Conservation (phyloP, 2,888 invertebrate genomes). For the Cheilosia vernalis region DNA sequence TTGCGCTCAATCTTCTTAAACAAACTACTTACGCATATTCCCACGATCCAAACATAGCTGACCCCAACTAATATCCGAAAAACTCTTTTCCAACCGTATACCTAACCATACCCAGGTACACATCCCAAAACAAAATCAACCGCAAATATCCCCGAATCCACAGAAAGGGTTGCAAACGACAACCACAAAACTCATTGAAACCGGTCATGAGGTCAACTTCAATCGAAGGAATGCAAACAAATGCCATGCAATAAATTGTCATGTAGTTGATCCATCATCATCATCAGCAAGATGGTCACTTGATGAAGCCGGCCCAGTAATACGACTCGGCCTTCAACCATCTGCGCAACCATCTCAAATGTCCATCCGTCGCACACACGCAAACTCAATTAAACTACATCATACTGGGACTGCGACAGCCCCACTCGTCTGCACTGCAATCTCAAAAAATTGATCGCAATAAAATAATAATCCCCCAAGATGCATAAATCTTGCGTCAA, state of each 20-base stretch:
- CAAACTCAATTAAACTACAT: slow-evolving; percentile 70
- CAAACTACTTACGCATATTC: slow-evolving; percentile 27
- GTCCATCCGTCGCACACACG: slow-evolving; percentile 58
- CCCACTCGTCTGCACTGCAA: slow-evolving; percentile 39
- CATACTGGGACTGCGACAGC: neutral
- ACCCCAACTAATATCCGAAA: slow-evolving; percentile 7
- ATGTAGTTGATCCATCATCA: slow-evolving; percentile 74
- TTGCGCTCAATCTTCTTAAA: neutral
- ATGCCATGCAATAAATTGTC: slow-evolving; percentile 74
- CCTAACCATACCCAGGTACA: no score
- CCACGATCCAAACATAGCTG: slow-evolving; percentile 32
- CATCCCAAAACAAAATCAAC: no score
- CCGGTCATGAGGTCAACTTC: slow-evolving; percentile 73
- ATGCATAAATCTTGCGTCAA: slow-evolving; percentile 73
- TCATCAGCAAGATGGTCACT: slow-evolving; percentile 65
- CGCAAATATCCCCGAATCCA: no score
- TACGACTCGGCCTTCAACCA: slow-evolving; percentile 56
- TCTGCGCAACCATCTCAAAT: slow-evolving; percentile 51
- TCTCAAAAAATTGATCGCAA: slow-evolving; percentile 73
- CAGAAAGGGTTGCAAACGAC: slow-evolving; percentile 1
- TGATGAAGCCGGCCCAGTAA: slow-evolving; percentile 15
- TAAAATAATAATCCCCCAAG: slow-evolving; percentile 73
- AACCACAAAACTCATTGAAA: slow-evolving; percentile 71
- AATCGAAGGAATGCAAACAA: slow-evolving; percentile 68
- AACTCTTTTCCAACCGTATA: no score